Percentiles rank a stretch among this genome's conserved stretches.
These are phyloP conservation scores for Rhinolophus ferrumequinum DNA, from an alignment of 2,113 vertebrate species.

Conservation along the genomic window DNA sequence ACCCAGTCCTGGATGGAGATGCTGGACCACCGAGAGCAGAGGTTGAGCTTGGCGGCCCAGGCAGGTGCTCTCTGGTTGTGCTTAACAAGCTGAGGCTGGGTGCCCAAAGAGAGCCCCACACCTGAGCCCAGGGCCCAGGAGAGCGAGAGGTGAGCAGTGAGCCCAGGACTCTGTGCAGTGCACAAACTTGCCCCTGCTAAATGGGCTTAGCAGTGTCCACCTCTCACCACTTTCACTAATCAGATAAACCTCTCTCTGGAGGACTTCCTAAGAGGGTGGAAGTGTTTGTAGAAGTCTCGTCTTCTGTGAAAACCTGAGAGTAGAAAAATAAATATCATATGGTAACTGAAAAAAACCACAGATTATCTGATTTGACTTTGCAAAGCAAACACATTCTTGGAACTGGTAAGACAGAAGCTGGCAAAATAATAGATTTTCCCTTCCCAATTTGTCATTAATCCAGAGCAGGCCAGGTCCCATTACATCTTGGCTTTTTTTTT, in stretches of 20 bases:
- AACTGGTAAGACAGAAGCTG: neutral
- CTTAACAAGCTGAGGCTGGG: neutral
- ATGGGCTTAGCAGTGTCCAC: fast-evolving
- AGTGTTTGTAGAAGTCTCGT: neutral
- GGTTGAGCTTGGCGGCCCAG: fast-evolving
- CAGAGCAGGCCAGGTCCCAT: neutral
- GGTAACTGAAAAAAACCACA: neutral
- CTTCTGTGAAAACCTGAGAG: neutral
- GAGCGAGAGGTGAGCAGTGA: neutral
- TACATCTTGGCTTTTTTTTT: neutral
- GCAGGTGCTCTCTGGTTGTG: neutral
- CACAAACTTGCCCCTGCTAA: fast-evolving
- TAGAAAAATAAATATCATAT: neutral
- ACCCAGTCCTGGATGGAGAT: neutral
- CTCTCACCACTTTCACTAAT: neutral
- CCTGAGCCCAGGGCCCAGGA: neutral
- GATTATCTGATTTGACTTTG: neutral
- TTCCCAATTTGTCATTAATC: neutral
- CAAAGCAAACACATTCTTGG: neutral
- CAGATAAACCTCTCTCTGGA: neutral
- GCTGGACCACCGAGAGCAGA: neutral
- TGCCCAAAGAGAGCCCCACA: neutral
- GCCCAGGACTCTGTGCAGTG: fast-evolving
- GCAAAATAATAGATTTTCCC: neutral
- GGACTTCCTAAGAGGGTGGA: neutral